These are phyloP conservation scores for Aethina tumida DNA, from an alignment of 1,140 invertebrate genomes.

Conservation along the genomic window DNA sequence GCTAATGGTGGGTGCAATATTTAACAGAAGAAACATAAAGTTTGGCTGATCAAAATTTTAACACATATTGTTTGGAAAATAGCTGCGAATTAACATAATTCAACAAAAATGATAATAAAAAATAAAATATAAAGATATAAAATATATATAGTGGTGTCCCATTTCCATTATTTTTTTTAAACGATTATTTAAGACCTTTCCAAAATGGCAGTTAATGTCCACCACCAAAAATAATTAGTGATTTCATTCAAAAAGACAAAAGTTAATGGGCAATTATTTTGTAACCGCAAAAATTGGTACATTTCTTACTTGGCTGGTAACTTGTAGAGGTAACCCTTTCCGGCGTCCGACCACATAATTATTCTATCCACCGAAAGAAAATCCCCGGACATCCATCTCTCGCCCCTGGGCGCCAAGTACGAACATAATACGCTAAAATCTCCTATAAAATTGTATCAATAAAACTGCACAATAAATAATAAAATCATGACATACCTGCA, in stretches of 20 bases:
- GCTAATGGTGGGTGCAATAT: slow-evolving; percentile 21
- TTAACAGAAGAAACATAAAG: slow-evolving; percentile 16
- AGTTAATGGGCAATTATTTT: not conserved
- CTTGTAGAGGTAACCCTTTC: slow-evolving; percentile 90
- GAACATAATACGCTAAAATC: slow-evolving; percentile 93
- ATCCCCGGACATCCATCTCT: slow-evolving; percentile 91
- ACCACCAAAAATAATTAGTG: slow-evolving; percentile 1
- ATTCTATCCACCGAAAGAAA: slow-evolving; percentile 85
- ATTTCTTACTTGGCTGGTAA: slow-evolving; percentile 82
- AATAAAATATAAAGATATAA: no score
- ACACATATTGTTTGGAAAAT: not conserved
- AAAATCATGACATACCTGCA: slow-evolving; percentile 39
- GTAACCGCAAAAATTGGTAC: slow-evolving; percentile 11
- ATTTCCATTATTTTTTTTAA: not conserved
- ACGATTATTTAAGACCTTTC: not conserved
- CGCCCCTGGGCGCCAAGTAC: slow-evolving; percentile 68
- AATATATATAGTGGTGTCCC: no score
- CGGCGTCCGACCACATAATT: slow-evolving; percentile 87
- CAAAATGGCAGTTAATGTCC: slow-evolving; percentile 3
- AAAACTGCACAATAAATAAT: not conserved
- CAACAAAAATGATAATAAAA: not conserved
- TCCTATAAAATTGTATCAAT: slow-evolving; percentile 51
- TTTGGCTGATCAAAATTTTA: not conserved
- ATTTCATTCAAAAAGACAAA: slow-evolving; percentile 6
- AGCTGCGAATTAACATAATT: no score